A percentile compares a stretch with the other conserved stretches of the same genome.
Conservation (phyloP, 2,797 vertebrate species). For the Podargus strigoides region DNA sequence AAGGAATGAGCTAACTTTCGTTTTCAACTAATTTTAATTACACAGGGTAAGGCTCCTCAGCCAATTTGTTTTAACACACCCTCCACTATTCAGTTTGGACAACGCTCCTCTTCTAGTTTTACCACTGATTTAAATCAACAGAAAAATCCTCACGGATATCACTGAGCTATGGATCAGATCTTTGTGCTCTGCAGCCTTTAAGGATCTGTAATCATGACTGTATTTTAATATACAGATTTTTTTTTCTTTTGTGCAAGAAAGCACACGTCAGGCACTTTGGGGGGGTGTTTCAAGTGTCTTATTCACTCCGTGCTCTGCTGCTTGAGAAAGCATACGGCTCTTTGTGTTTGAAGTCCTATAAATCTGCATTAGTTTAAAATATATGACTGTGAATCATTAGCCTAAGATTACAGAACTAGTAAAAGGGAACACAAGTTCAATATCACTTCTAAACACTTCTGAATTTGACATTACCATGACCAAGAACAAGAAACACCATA, state of each 20-base stretch:
- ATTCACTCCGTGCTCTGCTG: neutral
- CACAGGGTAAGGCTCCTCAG: neutral
- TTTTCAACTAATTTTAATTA: neutral
- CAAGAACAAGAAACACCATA: neutral
- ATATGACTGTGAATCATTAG: slow-evolving; percentile 52
- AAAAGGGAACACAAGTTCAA: slow-evolving; percentile 15
- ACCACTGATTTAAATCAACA: neutral
- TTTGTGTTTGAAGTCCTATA: slow-evolving; percentile 58
- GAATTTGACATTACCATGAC: neutral
- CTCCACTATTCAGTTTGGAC: neutral
- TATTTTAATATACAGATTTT: neutral
- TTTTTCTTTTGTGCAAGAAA: neutral
- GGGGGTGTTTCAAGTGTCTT: neutral
- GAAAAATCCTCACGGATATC: neutral
- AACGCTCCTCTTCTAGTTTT: neutral
- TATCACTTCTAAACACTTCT: neutral
- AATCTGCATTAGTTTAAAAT: slow-evolving; percentile 66
- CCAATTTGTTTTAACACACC: neutral
- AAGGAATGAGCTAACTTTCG: neutral
- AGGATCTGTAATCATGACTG: neutral
- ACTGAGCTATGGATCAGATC: neutral
- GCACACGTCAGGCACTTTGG: neutral
- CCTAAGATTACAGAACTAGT: slow-evolving; percentile 39
- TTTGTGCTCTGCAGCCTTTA: neutral
- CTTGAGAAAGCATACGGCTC: slow-evolving; percentile 15